phyloP scores from a whole-genome alignment of 2,113 vertebrate species.

The Hippoglossus stenolepis region DNA sequence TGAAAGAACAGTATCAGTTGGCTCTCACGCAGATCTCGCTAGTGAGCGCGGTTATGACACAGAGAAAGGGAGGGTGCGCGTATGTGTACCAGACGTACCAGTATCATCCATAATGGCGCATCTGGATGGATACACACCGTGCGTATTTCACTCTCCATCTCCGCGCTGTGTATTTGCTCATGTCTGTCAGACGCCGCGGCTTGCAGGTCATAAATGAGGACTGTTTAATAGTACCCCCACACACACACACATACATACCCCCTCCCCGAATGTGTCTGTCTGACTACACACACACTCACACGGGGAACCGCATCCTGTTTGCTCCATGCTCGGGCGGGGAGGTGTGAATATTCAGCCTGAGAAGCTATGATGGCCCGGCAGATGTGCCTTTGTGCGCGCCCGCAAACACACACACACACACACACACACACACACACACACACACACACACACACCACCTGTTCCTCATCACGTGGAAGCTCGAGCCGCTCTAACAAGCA shows the following conservation, averaged over 20 bases:
- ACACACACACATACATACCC: too few species aligned
- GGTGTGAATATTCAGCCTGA: slow-evolving; percentile 71
- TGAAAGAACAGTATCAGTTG: slow-evolving; percentile 34
- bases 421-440: not conserved
- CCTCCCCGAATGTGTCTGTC: slow-evolving; percentile 26
- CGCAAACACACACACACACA: not conserved
- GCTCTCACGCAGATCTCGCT: not conserved
- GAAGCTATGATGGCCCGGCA: slow-evolving; percentile 51
- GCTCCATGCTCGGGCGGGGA: slow-evolving; percentile 38
- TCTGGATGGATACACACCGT: slow-evolving; percentile 30
- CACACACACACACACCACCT: slow-evolving; percentile 56
- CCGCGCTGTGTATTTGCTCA: slow-evolving; percentile 52
- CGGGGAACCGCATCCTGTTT: slow-evolving; percentile 70
- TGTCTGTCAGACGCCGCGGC: slow-evolving; percentile 48
- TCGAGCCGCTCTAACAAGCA: slow-evolving; percentile 19
- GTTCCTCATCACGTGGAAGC: slow-evolving; percentile 51
- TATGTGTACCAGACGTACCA: not conserved
- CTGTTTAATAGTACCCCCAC: slow-evolving; percentile 24
- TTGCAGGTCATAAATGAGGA: slow-evolving; percentile 43
- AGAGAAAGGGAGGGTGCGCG: not conserved
- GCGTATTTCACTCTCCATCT: slow-evolving; percentile 19
- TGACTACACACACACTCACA: slow-evolving; percentile 23
- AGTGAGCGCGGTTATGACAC: not conserved
- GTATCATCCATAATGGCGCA: slow-evolving; percentile 27
- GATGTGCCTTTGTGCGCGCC: slow-evolving; percentile 40